A percentile compares a stretch with the other conserved stretches of the same genome.
Evolutionary conservation across 2,888 invertebrate species (phyloP).

Genomic region (Aphodius granarius): DNA sequence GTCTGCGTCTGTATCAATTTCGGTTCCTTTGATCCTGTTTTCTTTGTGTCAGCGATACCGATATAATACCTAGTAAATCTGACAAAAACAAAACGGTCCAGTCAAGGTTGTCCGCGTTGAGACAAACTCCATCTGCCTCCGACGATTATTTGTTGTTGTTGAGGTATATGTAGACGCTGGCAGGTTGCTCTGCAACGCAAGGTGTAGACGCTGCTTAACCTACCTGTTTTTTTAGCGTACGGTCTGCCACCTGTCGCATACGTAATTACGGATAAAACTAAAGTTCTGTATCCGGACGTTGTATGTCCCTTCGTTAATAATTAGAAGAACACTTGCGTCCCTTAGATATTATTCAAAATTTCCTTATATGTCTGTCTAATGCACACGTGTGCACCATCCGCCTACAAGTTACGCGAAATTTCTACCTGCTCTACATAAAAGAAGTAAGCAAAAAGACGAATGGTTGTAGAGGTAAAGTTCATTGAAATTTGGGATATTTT

Average conservation of each 20-base stretch:
- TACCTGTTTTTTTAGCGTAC: neutral
- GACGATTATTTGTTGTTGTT: neutral
- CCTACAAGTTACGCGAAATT: neutral
- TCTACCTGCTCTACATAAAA: neutral
- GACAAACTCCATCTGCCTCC: neutral
- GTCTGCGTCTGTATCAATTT: neutral
- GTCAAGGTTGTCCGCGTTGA: neutral
- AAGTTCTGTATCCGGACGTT: neutral
- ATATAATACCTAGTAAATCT: neutral
- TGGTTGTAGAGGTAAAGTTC: neutral
- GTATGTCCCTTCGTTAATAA: neutral
- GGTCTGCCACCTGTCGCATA: conserved; percentile 12
- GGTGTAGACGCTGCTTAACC: neutral
- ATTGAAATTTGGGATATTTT: neutral
- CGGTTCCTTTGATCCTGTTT: neutral
- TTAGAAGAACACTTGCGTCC: neutral
- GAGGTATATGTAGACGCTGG: neutral
- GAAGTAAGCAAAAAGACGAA: neutral
- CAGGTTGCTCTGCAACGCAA: neutral
- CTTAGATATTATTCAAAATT: neutral
- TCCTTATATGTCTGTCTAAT: neutral
- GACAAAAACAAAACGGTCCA: neutral
- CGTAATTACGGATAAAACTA: neutral
- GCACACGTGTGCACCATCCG: neutral
- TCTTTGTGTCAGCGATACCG: neutral